Base-by-base conservation (phyloP, 2,797 vertebrate genomes). In the Darevskia nairensis region DNA sequence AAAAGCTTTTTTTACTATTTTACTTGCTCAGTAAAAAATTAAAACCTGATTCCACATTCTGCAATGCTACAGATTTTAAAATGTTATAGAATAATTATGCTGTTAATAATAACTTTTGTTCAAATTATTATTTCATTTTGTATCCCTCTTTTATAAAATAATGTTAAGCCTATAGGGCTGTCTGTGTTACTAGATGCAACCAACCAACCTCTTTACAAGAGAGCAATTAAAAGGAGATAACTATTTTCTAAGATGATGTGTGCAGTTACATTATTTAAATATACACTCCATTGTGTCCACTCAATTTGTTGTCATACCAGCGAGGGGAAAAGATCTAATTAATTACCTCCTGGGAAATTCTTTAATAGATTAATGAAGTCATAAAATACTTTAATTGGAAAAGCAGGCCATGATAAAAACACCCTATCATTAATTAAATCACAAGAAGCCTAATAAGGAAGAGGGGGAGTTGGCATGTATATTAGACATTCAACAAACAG, bases 221-320 rank as follows among this genome's bases (percentile, higher is more conserved):
- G 46, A 68, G 35, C 71, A 88, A 88, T 74, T 87, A 79, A 77
- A 86, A 61, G 61, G 39, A 84, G 85, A 88, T 72, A 80, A 44
- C 10, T 72, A 11, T 19, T 89, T 89, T 84, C 8, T 69, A 55
- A 81, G 82, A 84, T 76, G 32, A 72, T 81, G 25, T 55, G 64
- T 23, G 35, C n/a, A 79, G 39, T 79, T 84, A 23, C 27, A 88
- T 46, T 89, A 90, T 87, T 87, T 85, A 2, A 85, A 87, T 80
- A 90, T 27, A 44, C 1, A 27, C 39, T 87, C 76, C 75, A 35
- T 39, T 13, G 8, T 83, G 74, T 68, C 71, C 46, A 76, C n/a
- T 90, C 46, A 80, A 89, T 88, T 85, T 87, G 72, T 86, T 91
- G 41, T 85, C 76, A 89, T 29, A 85, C 71, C 55, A 89, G 71